Conservation (phyloP, 2,888 invertebrate species). For the Scaptomyza polygonia region DNA sequence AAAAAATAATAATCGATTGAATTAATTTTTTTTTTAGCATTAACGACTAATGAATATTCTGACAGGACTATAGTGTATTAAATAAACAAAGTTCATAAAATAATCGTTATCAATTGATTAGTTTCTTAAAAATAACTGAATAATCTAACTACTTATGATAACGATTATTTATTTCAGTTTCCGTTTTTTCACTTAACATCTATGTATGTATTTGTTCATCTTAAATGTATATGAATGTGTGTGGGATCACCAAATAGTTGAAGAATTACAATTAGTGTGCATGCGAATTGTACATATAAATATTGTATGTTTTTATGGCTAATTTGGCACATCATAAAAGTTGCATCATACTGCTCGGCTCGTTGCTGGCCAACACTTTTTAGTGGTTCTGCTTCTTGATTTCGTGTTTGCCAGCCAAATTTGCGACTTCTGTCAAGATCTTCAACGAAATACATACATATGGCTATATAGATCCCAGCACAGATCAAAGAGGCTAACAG, state of each 20-base stretch:
- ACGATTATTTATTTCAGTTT: too few relatives aligned
- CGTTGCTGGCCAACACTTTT: conserved; percentile 1
- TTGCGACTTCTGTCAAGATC: conserved; percentile 64
- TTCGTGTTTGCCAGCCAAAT: conserved; percentile 53
- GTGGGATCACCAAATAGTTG: conserved; percentile 1
- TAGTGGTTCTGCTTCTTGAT: conserved; percentile 33
- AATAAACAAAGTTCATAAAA: too few relatives aligned
- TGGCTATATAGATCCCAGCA: conserved; percentile 8
- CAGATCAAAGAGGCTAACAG: conserved; percentile 56
- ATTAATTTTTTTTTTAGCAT: too few relatives aligned
- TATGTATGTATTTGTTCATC: neutral
- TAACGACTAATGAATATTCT: too few relatives aligned
- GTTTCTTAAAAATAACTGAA: too few relatives aligned
- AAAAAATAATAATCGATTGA: too few relatives aligned
- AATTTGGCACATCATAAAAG: conserved; percentile 75
- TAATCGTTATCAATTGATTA: too few relatives aligned
- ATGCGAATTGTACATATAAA: neutral
- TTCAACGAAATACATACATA: conserved; percentile 19
- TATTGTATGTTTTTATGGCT: conserved; percentile 51
- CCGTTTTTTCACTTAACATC: too few relatives aligned
- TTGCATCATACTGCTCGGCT: conserved; percentile 33
- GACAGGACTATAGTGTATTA: too few relatives aligned
- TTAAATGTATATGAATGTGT: neutral
- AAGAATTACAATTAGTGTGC: conserved; percentile 1
- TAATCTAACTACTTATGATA: too few relatives aligned